phyloP scores from a whole-genome alignment of 2,888 invertebrate genomes.

The Melinaea marsaeus region DNA sequence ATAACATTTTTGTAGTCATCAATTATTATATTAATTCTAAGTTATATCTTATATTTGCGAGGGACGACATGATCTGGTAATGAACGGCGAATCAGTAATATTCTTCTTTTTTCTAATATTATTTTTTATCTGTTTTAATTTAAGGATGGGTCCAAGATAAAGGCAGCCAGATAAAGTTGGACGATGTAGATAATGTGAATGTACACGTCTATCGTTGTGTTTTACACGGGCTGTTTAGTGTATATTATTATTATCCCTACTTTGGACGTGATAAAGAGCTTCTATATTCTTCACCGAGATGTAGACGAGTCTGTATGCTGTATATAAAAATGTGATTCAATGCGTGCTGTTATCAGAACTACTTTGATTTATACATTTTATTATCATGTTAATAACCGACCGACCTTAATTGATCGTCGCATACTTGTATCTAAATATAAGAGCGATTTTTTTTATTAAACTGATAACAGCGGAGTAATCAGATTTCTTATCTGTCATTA shows the following conservation, averaged over 20 bases:
- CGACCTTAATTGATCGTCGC: constrained; percentile 33
- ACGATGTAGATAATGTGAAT: constrained; percentile 77
- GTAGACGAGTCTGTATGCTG: constrained; percentile 60
- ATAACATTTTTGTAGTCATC: no score
- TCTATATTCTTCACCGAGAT: constrained; percentile 63
- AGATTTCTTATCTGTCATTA: background rate
- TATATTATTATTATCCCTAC: constrained; percentile 58
- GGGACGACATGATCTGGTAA: constrained; percentile 18
- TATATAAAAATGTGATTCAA: constrained; percentile 51
- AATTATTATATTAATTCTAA: no score
- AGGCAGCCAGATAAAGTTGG: constrained; percentile 71
- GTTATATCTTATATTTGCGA: constrained; percentile 1
- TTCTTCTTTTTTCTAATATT: constrained; percentile 37
- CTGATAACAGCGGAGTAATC: background rate
- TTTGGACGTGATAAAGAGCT: constrained; percentile 71
- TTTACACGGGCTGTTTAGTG: constrained; percentile 63
- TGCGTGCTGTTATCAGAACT: constrained; percentile 46
- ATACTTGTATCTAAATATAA: constrained; percentile 23
- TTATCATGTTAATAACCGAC: constrained; percentile 22
- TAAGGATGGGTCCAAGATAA: constrained; percentile 56
- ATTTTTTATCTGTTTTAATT: constrained; percentile 46
- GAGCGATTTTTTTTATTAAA: constrained; percentile 28
- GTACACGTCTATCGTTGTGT: constrained; percentile 72
- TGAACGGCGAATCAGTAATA: constrained; percentile 51
- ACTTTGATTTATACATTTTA: constrained; percentile 28